These are phyloP conservation scores for Lordiphosa clarofinis DNA, from an alignment of 1,140 invertebrate species.

Conservation along the genomic window DNA sequence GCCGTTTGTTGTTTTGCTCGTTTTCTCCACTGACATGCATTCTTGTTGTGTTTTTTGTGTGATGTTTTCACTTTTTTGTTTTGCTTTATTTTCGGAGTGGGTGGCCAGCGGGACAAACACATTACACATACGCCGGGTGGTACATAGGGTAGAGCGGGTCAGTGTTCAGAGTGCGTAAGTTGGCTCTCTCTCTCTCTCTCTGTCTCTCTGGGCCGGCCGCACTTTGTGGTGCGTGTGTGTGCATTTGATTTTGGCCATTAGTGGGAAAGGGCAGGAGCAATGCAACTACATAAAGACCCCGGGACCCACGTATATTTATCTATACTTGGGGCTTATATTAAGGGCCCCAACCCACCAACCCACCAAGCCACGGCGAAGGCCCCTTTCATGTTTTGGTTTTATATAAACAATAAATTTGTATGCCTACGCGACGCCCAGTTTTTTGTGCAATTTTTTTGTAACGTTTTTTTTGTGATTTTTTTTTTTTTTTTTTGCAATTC, in stretches of 20 bases:
- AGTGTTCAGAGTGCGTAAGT: constrained; percentile 33
- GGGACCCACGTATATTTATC: constrained; percentile 30
- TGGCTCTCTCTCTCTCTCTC: constrained; percentile 2
- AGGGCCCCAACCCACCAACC: too few relatives aligned
- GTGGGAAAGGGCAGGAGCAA: constrained; percentile 11
- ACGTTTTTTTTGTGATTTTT: constrained; percentile 13
- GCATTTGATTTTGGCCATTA: constrained; percentile 54
- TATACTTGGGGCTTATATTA: constrained; percentile 50
- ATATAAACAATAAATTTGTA: constrained; percentile 70
- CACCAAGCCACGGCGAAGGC: too few relatives aligned
- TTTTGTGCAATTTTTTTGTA: constrained; percentile 54
- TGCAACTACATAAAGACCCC: constrained; percentile 1
- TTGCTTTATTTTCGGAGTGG: constrained; percentile 61
- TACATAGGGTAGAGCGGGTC: constrained; percentile 19
- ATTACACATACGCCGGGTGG: constrained; percentile 49
- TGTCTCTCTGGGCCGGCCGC: background rate
- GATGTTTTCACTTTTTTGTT: constrained; percentile 72
- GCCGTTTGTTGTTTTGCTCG: constrained; percentile 62
- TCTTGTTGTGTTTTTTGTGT: constrained; percentile 43
- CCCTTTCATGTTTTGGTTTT: constrained; percentile 8
- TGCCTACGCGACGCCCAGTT: constrained; percentile 53
- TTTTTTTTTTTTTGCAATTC: background rate
- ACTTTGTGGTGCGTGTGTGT: constrained; percentile 27
- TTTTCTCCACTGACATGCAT: constrained; percentile 75
- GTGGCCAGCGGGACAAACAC: constrained; percentile 22